Conservation (phyloP, 2,113 vertebrate species). For the Rhabdomys dilectus region DNA sequence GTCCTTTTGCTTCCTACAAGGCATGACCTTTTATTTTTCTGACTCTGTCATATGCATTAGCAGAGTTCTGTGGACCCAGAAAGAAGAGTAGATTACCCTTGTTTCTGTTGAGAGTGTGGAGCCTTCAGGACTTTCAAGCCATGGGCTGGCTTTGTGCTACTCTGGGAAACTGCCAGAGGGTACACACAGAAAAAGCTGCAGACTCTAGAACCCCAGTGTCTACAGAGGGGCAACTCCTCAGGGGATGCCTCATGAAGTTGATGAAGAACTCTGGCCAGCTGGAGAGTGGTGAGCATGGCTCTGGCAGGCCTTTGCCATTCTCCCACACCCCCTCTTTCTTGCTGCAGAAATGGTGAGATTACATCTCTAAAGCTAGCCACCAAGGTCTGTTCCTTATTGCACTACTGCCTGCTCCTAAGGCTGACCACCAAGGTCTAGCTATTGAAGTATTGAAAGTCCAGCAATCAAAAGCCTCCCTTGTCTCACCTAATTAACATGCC, state of each 20-base stretch:
- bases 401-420: neutral
- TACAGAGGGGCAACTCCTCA: neutral
- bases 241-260: neutral
- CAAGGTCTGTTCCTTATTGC: neutral
- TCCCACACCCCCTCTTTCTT: neutral
- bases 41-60: conserved; percentile 49
- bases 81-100: neutral
- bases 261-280: neutral
- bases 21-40: conserved; percentile 61
- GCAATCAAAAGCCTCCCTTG: neutral
- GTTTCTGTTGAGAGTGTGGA: neutral
- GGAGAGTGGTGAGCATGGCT: neutral
- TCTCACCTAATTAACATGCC: neutral
- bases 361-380: neutral
- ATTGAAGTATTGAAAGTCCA: neutral
- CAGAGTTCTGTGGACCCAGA: conserved; percentile 10
- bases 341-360: neutral
- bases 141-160: conserved; percentile 1
- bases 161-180: conserved; percentile 60
- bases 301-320: neutral
- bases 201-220: neutral
- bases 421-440: neutral
- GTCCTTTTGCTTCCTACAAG: conserved; percentile 51
- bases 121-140: neutral
- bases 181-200: neutral